Evolutionary conservation across 2,113 vertebrate species (phyloP), one percentile per base, ranked within the genome.

Genomic region (Sturnira hondurensis): DNA sequence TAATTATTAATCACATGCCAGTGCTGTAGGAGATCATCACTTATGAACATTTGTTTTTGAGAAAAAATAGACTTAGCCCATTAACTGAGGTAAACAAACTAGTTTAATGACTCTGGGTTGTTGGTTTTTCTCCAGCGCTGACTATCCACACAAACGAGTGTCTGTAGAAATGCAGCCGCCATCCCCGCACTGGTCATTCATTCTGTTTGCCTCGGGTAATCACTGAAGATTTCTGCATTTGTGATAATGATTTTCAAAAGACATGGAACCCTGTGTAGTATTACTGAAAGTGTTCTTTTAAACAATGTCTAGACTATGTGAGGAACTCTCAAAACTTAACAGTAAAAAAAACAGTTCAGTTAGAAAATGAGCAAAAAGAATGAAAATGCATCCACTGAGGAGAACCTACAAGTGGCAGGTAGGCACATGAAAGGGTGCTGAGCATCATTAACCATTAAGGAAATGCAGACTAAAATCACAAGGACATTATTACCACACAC

Each of bases 1-100:
- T 91, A 94, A 96, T 93, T 93, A 96, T 97, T 97, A 98, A 97
- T 98, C 96, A 97, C 82, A 97, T 96, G 93, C 96, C 97, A 97
- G n/a, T 97, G 86, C 95, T 96, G 45, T 89, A 96, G 93, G 58
- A 91, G 61, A 96, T 97, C 84, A 67, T 97, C 97, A 97, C 94
- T 98, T 97, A 96, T 82, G 93, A 97, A 97, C 93, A 83, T 96
- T 97, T 96, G 50, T 24, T 88, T 98, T 93, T 65, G 94, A 2
- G 1, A 4, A 3, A 91, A 68, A 94, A 95, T 84, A 89, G 77
- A 33, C 80, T 97, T 96, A 98, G 95, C 85, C 96, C 96, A 73
- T 98, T 95, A 96, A 20, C 91, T 96, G 95, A 91, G 93, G 91
- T 50, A 95, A 93, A 93, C 95, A 91, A 84, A 93, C 94, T 85